Conservation (phyloP, 2,113 vertebrate genomes). For the Mugil cephalus region DNA sequence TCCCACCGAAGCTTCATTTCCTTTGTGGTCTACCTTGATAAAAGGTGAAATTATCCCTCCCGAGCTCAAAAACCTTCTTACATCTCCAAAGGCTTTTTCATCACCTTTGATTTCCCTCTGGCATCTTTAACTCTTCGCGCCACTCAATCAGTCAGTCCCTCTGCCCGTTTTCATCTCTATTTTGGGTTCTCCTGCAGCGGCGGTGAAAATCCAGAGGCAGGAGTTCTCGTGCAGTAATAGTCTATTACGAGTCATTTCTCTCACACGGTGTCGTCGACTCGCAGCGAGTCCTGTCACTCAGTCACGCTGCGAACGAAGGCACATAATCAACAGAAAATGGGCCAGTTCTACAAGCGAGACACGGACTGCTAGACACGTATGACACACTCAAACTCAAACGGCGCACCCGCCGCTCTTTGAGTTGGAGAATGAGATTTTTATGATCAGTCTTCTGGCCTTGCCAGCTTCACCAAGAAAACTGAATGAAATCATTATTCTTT, state of each 20-base stretch:
- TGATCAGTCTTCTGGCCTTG: background rate
- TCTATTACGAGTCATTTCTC: conserved; percentile 60
- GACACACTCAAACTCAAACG: too few species aligned
- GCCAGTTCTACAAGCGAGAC: conserved; percentile 13
- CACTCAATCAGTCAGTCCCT: conserved; percentile 28
- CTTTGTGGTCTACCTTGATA: conserved; percentile 1
- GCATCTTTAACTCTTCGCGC: conserved; percentile 24
- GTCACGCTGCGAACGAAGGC: conserved; percentile 49
- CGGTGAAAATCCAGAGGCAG: conserved; percentile 38
- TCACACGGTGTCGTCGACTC: conserved; percentile 29
- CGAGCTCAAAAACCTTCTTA: background rate
- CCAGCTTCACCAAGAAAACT: background rate
- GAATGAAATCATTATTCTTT: background rate
- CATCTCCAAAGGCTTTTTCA: conserved; percentile 18
- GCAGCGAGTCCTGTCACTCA: conserved; percentile 23
- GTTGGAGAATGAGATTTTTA: background rate
- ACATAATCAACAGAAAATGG: conserved; percentile 48
- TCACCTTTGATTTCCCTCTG: conserved; percentile 27
- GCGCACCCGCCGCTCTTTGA: background rate
- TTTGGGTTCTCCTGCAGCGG: conserved; percentile 37
- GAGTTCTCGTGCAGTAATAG: conserved; percentile 52
- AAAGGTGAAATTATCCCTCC: conserved; percentile 7
- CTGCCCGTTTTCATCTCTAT: conserved; percentile 6
- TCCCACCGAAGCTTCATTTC: conserved; percentile 13
- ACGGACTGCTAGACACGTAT: background rate